Percentiles rank a stretch among this genome's conserved stretches.
phyloP scores from a whole-genome alignment of 2,888 invertebrate species.

The Apamea anceps region DNA sequence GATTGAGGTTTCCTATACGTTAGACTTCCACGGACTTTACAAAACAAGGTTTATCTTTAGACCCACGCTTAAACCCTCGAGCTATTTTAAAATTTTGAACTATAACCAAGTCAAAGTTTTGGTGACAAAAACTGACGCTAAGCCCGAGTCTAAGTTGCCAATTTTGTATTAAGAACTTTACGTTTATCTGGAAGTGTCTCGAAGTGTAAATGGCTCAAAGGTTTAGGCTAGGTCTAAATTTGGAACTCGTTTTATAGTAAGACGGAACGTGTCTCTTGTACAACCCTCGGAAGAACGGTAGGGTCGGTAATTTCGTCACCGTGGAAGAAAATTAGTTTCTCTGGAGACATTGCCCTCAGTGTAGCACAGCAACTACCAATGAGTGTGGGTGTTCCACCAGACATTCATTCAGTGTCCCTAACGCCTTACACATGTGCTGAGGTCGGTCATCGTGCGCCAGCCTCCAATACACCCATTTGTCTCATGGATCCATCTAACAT shows the following conservation, averaged over 20 bases:
- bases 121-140: no score
- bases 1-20: neutral
- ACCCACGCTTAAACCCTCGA: no score
- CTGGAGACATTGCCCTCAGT: neutral
- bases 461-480: neutral
- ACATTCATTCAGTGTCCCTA: neutral
- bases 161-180: no score
- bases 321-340: neutral
- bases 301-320: neutral
- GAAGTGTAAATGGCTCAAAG: no score
- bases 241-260: neutral
- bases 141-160: no score
- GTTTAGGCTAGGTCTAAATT: neutral
- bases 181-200: no score
- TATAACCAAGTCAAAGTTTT: no score
- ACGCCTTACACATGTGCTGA: neutral
- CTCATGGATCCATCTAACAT: neutral
- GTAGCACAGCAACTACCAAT: neutral
- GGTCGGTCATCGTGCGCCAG: neutral
- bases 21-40: no score
- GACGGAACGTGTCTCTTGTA: neutral
- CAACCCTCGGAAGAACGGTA: neutral
- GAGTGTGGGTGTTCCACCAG: neutral
- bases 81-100: no score
- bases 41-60: no score